Conservation (phyloP, 2,797 vertebrate genomes). For the Artibeus lituratus region DNA sequence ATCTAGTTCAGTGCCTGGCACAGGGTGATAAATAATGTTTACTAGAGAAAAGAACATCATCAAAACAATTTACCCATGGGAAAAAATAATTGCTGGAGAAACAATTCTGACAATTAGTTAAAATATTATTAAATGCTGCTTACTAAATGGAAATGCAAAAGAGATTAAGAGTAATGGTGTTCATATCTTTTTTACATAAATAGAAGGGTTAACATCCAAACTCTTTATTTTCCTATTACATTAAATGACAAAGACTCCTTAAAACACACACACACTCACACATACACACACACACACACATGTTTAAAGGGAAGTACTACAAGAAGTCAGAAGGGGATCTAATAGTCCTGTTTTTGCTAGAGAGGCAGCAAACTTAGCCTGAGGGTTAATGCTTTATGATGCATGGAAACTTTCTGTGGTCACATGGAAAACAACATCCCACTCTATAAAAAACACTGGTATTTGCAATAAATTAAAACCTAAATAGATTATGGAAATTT, state of each 20-base stretch:
- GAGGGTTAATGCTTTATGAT: conserved; percentile 11
- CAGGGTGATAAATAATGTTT: neutral
- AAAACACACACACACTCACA: neutral
- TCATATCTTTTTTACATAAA: conserved; percentile 18
- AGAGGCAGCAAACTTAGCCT: neutral
- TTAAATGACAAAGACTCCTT: neutral
- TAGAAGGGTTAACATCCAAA: conserved; percentile 11
- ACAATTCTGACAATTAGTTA: neutral
- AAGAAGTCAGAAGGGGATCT: neutral
- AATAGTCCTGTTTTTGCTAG: neutral
- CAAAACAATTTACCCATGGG: neutral
- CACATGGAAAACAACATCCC: neutral
- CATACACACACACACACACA: neutral
- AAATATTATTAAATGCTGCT: neutral
- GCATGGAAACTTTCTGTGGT: neutral
- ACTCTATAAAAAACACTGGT: neutral
- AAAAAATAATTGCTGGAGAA: conserved; percentile 8
- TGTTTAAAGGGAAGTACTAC: neutral
- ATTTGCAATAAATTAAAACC: conserved; percentile 46
- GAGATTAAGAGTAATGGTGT: conserved; percentile 2
- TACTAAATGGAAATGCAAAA: conserved; percentile 22
- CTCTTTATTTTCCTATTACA: neutral
- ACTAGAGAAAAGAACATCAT: neutral
- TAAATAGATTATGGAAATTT: neutral
- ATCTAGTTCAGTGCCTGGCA: neutral